Evolutionary conservation across 2,113 vertebrate species (phyloP), one percentile per base, ranked within the genome.

Genomic region (Dromiciops gliroides): DNA sequence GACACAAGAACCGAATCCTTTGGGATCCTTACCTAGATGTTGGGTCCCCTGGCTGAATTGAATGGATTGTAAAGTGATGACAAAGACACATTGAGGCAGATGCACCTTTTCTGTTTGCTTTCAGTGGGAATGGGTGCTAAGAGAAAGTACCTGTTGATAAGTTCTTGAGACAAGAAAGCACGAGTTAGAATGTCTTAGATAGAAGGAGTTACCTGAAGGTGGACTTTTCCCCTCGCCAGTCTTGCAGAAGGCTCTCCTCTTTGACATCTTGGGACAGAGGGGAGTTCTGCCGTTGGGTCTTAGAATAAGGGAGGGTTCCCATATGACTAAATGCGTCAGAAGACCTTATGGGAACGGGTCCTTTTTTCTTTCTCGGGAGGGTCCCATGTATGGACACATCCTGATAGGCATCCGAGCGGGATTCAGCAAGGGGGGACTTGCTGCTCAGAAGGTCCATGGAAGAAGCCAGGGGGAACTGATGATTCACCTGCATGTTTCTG

Each of bases 391-490:
- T 99, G 24, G 99, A 99, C 98, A 99, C 89, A 37, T 98, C 98
- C 94, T 99, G 99, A 98, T 99, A 99, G 93, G 98, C 94, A 50
- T 98, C 95, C 1, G 98, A 94, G 25, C 3, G 97, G 97, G 93
- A 97, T 91, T 99, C 98, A 23, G 9, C 0, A 24, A 98, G 95
- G 0, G 97, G 97, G 3, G 99, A 97, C 97, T 99, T 99, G 97
- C 99, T 99, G 98, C 99, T 99, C 96, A 99, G 98, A 92, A 99
- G 99, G 98, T 99, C 99, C 99, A 99, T 99, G 95, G 99, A 99
- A 11, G 99, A 98, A 96, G 98, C 98, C 92, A 99, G 97, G 28
- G 99, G 98, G 95, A 98, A 97, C 97, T 98, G 98, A 96, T 98
- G 98, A 97, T 98, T 98, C 98, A 98, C 89, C 16, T 97, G 98